These are phyloP conservation scores for Hippocampus guttulatus DNA, from an alignment of 2,113 vertebrate genomes.

Conservation along the genomic window DNA sequence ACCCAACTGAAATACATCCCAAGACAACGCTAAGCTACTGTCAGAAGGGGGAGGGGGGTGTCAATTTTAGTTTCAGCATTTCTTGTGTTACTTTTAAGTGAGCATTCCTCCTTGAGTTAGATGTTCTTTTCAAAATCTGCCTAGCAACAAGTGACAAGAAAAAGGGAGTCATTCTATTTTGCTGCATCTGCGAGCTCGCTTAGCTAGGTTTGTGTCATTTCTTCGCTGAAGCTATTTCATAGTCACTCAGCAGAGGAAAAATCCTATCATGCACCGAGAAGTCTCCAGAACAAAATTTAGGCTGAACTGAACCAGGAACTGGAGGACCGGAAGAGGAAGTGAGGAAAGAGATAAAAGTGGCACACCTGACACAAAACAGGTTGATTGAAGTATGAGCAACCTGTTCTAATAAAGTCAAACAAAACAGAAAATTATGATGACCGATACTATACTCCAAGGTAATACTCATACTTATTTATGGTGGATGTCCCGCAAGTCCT, in stretches of 20 bases:
- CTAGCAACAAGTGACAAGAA: neutral
- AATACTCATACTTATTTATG: neutral
- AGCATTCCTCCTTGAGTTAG: neutral
- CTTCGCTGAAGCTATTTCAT: neutral
- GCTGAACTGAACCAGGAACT: neutral
- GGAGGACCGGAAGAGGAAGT: neutral
- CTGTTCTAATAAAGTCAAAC: neutral
- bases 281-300: neutral
- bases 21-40: constrained; percentile 24
- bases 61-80: neutral
- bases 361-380: neutral
- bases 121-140: neutral
- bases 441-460: neutral
- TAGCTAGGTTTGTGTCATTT: neutral
- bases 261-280: too few relatives aligned
- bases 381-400: neutral
- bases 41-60: neutral
- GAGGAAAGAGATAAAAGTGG: neutral
- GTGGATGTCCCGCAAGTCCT: neutral
- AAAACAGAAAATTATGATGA: neutral
- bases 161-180: neutral
- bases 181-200: neutral
- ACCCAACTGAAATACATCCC: constrained; percentile 31
- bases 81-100: too few relatives aligned
- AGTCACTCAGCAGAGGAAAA: neutral